Evolutionary conservation across 30 jellyfish, hydroid and myxozoan species (phyloP), one percentile per base, ranked within the genome.

Genomic region (Aurelia sp.): DNA sequence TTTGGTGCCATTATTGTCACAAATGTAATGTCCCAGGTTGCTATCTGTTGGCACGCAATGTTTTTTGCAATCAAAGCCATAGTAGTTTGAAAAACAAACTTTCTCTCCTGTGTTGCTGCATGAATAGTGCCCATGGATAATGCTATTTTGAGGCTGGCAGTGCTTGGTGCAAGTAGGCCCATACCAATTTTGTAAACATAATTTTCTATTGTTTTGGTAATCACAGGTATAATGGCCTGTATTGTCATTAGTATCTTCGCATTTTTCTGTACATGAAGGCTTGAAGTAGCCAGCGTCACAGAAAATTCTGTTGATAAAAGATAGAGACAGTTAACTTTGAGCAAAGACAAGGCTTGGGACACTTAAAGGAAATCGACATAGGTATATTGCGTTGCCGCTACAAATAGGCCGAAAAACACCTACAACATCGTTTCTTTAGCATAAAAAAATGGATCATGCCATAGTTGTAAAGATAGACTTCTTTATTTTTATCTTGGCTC

Each of bases 211-310:
- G 81, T 88, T 88, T 60, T 78, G 76, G 23, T 77, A 78, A 74
- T 85, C 88, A 40, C 96, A 88, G 35, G 85, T 69, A 72, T 61
- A 85, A 51, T 85, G 94, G 3, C 94, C 94, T 11, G 64, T 62
- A 15, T 68, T 41, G 62, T 68, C 80, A 40, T 73, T 59, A 6
- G 74, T 72, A 18, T 91, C 70, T 21, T 23, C 71, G 66, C 96
- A 88, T 30, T 66, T 74, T 51, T 78, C 86, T 33, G 35, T 59
- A 55, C 96, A 88, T 3, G 85, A 27, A 52, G 83, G 85, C 76
- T 74, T 85, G 87, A 65, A 79, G 72, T 79, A 88, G 88, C 82
- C 85, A 0, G 60, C 33, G 72, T 79, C 86, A 72, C 96, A 88
- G 52, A 71, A 70, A 7, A 74, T 50, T 44, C 88, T 74, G 84